Base-by-base conservation (phyloP, 2,888 invertebrate species). In the Dermolepida albohirtum region DNA sequence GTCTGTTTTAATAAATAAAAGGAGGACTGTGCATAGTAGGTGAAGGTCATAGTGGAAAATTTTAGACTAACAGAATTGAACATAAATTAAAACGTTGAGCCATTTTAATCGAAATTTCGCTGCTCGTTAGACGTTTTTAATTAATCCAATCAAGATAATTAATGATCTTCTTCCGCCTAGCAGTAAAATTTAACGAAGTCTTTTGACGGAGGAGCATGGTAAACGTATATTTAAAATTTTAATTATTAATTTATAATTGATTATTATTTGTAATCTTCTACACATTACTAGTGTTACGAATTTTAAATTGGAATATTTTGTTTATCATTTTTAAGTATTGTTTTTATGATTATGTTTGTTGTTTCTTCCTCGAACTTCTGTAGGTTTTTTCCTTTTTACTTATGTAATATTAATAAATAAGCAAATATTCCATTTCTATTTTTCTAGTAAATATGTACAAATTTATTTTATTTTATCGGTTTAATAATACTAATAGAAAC, bases 141-240 rank as follows among this genome's bases (percentile, higher is more conserved):
- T 59, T 59, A 59, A 59, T 59, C 59, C 59, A 59, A 59, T 59
- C 59, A 59, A 47, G 59, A 59, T 59, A 59, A 59, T 59, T 59
- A 59, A 59, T 59, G 59, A 59, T 59, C 44, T 44, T 29, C 49
- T n/a, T 17, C 59, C 29, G 44, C 11, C 44, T 59, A 43, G 29
- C 47, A 43, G 55, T 43, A 43, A 43, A 43, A 41, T 43, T 55
- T 55, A 59, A 59, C 29, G 27, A 59, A 59, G 59, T 59, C 59
- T 16, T 59, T 29, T 29, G 44, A 59, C 29, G 44, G 22, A 44
- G 34, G 12, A 29, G 27, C 5, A n/a, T 27, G 59, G 44, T 34
- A 59, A 59, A 44, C 14, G 47, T 16, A 47, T 59, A 34, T 59
- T 59, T 27, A 59, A 47, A 47, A 44, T 47, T 59, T 47, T 59